Evolutionary conservation across 37 sponge, comb jelly and placozoan genomes (phyloP).

Genomic region (Ephydatia muelleri): DNA sequence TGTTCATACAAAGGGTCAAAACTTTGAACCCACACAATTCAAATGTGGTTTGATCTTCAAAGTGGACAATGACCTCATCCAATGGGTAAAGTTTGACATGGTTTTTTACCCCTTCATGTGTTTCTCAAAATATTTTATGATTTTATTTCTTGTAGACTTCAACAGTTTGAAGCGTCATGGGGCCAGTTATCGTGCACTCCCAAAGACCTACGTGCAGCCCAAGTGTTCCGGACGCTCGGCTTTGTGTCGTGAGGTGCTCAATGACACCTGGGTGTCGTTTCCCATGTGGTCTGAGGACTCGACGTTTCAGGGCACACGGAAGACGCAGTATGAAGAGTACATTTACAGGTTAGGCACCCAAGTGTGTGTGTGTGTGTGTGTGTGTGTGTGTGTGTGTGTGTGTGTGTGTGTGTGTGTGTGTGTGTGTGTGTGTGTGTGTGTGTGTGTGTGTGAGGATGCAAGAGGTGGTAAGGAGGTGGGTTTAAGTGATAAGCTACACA

Average conservation of each 20-base stretch:
- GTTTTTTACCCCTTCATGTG: background rate
- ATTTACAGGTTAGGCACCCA: slow-evolving; percentile 71
- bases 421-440: no score
- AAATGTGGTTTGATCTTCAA: no score
- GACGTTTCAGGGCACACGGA: slow-evolving; percentile 85
- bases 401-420: no score
- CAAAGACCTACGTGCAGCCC: slow-evolving; percentile 82
- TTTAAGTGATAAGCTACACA: no score
- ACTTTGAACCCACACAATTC: no score
- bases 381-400: no score
- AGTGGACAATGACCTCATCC: no score
- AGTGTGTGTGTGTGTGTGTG: background rate
- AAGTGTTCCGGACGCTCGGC: slow-evolving; percentile 89
- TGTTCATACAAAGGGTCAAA: no score
- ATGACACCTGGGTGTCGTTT: slow-evolving; percentile 98
- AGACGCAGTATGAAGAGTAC: slow-evolving; percentile 95
- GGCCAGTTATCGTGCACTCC: slow-evolving; percentile 91
- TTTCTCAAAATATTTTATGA: background rate
- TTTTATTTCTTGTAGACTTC: slow-evolving; percentile 61
- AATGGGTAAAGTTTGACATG: background rate
- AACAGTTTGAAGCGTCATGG: slow-evolving; percentile 91
- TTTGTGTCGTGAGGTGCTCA: slow-evolving; percentile 80
- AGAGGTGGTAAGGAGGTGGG: no score
- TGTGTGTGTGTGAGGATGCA: no score
- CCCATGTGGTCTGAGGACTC: slow-evolving; percentile 98